Conservation (phyloP, 2,888 invertebrate species). For the Mythimna ferrago region DNA sequence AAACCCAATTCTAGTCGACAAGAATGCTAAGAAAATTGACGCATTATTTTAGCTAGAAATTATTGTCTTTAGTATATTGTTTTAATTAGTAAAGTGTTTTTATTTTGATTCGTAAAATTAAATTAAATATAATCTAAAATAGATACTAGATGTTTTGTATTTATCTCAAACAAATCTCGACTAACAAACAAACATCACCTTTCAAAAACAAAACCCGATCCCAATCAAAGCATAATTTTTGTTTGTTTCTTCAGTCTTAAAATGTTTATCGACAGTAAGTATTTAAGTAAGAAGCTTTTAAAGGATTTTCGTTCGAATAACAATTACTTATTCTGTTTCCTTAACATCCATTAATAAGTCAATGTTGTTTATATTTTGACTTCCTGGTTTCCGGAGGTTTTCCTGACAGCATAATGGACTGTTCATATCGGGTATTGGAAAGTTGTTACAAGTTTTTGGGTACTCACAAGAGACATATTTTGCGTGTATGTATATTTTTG, state of each 20-base stretch:
- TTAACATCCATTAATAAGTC: slow-evolving; percentile 64
- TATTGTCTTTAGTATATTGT: no score
- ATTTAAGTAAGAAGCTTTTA: slow-evolving; percentile 82
- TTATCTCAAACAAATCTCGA: background rate
- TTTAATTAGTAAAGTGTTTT: no score
- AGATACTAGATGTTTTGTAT: background rate
- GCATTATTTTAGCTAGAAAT: no score
- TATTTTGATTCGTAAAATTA: no score
- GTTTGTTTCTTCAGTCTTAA: slow-evolving; percentile 75
- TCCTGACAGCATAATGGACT: slow-evolving; percentile 1
- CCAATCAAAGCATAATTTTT: slow-evolving; percentile 74
- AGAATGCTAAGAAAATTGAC: no score
- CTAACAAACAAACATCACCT: background rate
- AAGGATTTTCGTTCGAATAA: slow-evolving; percentile 76
- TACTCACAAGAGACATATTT: slow-evolving; percentile 6
- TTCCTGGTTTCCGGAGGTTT: slow-evolving; percentile 32
- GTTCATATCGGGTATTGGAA: slow-evolving; percentile 14
- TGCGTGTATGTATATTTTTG: slow-evolving; percentile 12
- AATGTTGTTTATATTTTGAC: slow-evolving; percentile 69
- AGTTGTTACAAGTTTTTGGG: slow-evolving; percentile 5
- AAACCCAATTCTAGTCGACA: no score
- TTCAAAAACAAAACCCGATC: slow-evolving; percentile 46
- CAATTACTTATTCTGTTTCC: slow-evolving; percentile 74
- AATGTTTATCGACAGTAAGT: slow-evolving; percentile 76
- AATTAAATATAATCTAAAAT: background rate